Percentiles rank a stretch among this genome's conserved stretches.
phyloP scores from a whole-genome alignment of 2,797 vertebrate genomes.

The Babyrousa celebensis region DNA sequence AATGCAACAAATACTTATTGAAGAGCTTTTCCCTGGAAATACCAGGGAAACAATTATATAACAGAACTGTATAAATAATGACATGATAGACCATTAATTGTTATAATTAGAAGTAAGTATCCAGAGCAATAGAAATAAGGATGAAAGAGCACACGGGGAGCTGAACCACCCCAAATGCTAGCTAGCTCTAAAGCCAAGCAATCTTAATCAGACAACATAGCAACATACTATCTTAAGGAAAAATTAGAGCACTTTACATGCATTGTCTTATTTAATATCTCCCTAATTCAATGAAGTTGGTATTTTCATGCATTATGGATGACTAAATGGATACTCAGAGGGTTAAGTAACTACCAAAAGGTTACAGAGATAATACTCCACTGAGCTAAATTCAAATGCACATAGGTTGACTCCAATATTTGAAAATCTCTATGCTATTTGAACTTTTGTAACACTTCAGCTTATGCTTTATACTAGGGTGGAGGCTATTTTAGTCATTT shows the following conservation, averaged over 20 bases:
- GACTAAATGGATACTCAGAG: neutral
- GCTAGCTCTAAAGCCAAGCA: neutral
- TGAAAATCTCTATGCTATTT: neutral
- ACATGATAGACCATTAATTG: neutral
- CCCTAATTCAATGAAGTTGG: neutral
- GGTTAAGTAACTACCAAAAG: constrained; percentile 8
- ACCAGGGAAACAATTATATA: neutral
- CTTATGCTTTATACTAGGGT: neutral
- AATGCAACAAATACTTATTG: neutral
- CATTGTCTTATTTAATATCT: constrained; percentile 19
- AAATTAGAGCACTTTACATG: constrained; percentile 23
- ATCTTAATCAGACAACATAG: neutral
- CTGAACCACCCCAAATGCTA: neutral
- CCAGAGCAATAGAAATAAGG: neutral
- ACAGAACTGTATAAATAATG: neutral
- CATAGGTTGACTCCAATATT: neutral
- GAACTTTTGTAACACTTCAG: neutral
- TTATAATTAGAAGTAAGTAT: constrained; percentile 19
- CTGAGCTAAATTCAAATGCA: neutral
- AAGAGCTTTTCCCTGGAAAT: constrained; percentile 24
- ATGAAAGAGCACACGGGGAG: neutral
- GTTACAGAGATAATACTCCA: constrained; percentile 1
- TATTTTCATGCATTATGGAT: constrained; percentile 28
- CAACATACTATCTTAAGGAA: neutral
- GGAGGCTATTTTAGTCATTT: neutral